phyloP scores from a whole-genome alignment of 37 sponge, comb jelly and placozoan species.

The Mnemiopsis leidyi region DNA sequence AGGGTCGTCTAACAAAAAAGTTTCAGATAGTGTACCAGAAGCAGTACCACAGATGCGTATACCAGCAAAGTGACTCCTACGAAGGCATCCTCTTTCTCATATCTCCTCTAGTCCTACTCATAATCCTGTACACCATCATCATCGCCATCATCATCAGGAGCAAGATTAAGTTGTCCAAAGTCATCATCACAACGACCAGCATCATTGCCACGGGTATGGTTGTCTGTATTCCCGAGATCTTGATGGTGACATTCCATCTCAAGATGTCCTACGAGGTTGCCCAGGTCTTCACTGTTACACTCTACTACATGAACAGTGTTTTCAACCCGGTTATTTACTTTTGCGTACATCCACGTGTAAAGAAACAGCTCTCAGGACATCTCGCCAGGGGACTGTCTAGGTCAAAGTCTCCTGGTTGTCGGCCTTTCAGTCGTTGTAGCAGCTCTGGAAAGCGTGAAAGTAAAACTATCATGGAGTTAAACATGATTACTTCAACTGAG shows the following conservation, averaged over 20 bases:
- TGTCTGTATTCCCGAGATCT: slow-evolving; percentile 5
- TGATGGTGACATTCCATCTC: slow-evolving; percentile 17
- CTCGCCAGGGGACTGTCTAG: no score
- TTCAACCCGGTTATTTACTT: slow-evolving; percentile 29
- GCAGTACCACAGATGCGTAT: slow-evolving; percentile 20
- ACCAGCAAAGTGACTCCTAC: not conserved
- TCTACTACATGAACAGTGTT: slow-evolving; percentile 36
- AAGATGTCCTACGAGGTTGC: slow-evolving; percentile 3
- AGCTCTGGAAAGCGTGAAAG: no score
- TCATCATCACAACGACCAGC: not conserved
- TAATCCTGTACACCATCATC: slow-evolving; percentile 2
- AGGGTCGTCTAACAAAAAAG: no score
- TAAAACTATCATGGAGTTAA: no score
- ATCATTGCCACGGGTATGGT: not conserved
- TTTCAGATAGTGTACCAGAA: not conserved
- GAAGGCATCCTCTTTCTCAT: not conserved
- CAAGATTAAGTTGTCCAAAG: not conserved
- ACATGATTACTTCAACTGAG: no score
- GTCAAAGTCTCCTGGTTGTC: no score
- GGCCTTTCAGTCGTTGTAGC: no score
- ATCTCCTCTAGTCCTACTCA: not conserved
- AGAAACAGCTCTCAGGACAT: not conserved
- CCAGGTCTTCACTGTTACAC: slow-evolving; percentile 38
- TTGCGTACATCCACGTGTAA: not conserved
- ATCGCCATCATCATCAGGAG: not conserved